Evolutionary conservation across 2,113 vertebrate species (phyloP).

Genomic region (Notechis scutatus): DNA sequence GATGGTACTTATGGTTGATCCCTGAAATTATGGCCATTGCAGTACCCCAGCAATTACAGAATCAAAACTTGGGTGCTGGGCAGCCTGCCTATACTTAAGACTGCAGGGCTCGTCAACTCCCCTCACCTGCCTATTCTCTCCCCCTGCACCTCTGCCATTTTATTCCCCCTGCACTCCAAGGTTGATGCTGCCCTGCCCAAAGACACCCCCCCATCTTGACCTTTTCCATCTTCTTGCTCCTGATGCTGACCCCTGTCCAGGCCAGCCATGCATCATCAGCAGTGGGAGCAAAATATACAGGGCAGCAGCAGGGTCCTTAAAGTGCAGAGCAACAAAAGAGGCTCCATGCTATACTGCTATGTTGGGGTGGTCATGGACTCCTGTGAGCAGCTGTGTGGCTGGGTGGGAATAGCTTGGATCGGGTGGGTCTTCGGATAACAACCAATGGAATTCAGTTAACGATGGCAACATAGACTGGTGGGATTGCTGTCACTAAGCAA

Average conservation of each 20-base stretch:
- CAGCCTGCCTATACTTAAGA: not conserved
- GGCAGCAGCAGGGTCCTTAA: not conserved
- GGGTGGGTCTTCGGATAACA: not conserved
- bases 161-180: not conserved
- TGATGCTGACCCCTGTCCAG: not conserved
- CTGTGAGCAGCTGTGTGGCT: not conserved
- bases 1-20: not conserved
- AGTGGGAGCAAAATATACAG: not conserved
- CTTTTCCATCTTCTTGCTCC: not conserved
- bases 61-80: not conserved
- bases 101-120: not conserved
- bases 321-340: not conserved
- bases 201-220: not conserved
- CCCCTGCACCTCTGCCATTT: not conserved
- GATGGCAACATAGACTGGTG: not conserved
- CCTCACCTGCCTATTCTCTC: not conserved
- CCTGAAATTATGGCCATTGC: not conserved
- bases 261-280: not conserved
- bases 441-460: not conserved
- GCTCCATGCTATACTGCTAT: not conserved
- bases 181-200: not conserved
- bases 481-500: not conserved
- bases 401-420: not conserved
- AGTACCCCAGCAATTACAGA: not conserved
- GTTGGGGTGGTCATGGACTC: not conserved